Percentiles rank a stretch among this genome's conserved stretches.
Evolutionary conservation across 2,797 vertebrate species (phyloP).

Genomic region (Spea hammondii): DNA sequence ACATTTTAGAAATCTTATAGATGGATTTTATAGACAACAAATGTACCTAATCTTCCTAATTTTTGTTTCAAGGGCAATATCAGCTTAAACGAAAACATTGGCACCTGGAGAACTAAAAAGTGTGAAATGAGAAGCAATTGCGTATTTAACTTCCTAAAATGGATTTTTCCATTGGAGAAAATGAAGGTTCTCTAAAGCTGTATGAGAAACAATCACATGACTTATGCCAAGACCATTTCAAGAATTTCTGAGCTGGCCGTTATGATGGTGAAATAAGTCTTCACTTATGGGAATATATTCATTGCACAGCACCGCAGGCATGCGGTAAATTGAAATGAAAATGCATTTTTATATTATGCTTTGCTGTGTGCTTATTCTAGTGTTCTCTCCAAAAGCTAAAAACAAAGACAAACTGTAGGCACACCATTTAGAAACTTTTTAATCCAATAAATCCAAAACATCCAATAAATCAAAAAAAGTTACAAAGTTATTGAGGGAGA

Average conservation of each 20-base stretch:
- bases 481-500: too few species aligned
- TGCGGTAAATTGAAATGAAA: constrained; percentile 1
- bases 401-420: too few species aligned
- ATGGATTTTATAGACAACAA: background rate
- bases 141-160: constrained; percentile 5
- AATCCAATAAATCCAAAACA: too few species aligned
- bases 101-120: background rate
- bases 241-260: background rate
- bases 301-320: background rate
- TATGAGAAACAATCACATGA: background rate
- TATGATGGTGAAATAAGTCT: background rate
- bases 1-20: background rate
- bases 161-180: background rate
- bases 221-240: background rate
- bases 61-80: background rate
- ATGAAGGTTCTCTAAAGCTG: background rate
- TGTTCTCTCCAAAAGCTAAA: background rate
- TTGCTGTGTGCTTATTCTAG: background rate
- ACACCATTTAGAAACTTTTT: too few species aligned
- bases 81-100: background rate
- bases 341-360: background rate
- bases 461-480: too few species aligned
- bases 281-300: background rate
- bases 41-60: background rate
- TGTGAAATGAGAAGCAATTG: constrained; percentile 10